phyloP scores from a whole-genome alignment of 2,888 invertebrate genomes.

The Diachrysia chrysitis region DNA sequence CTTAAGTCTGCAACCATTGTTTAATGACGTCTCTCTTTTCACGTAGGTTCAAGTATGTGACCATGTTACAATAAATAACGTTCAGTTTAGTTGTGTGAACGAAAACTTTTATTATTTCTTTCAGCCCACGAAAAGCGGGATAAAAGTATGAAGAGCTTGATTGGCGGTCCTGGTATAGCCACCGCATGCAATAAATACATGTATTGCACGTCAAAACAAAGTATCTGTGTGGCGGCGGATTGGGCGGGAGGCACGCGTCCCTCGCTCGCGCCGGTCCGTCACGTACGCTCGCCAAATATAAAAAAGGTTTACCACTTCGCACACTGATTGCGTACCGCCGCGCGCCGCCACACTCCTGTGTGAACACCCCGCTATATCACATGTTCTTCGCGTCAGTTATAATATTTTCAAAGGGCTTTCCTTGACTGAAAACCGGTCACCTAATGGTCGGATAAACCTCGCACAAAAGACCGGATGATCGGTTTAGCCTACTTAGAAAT shows the following conservation, averaged over 20 bases:
- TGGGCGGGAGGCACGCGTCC: conserved; percentile 31
- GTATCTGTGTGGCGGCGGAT: conserved; percentile 18
- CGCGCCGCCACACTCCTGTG: conserved; percentile 11
- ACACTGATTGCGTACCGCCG: conserved; percentile 53
- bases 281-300: conserved; percentile 57
- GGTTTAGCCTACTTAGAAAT: conserved; percentile 46
- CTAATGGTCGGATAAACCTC: conserved; percentile 52
- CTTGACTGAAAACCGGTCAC: conserved; percentile 50
- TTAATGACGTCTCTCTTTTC: background rate
- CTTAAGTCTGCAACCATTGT: background rate
- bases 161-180: conserved; percentile 13
- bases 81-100: too few species aligned
- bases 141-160: conserved; percentile 13
- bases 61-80: background rate
- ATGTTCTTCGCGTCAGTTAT: conserved; percentile 39
- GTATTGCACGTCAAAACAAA: conserved; percentile 42
- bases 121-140: background rate
- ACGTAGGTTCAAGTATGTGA: background rate
- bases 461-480: conserved; percentile 50
- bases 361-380: conserved; percentile 39
- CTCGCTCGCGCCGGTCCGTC: conserved; percentile 29
- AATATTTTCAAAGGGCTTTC: conserved; percentile 53
- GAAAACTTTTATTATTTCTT: background rate
- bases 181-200: conserved; percentile 28
- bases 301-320: conserved; percentile 57